Evolutionary conservation across 2,888 invertebrate genomes (phyloP).

Genomic region (Drosophila pegasa): DNA sequence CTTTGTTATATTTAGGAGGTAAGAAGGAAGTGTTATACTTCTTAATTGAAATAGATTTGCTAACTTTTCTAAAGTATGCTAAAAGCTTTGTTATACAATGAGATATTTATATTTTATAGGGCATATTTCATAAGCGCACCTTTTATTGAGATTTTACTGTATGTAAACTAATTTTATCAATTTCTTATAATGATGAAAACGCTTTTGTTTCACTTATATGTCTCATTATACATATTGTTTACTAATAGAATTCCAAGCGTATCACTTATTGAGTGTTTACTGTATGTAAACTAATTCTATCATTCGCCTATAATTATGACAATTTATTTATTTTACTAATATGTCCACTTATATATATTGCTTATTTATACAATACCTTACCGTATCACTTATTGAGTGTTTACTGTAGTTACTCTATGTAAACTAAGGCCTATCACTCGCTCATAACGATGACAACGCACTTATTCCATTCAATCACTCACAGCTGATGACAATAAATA

Average conservation of each 20-base stretch:
- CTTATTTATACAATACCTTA: background rate
- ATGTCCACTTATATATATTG: background rate
- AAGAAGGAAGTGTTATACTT: background rate
- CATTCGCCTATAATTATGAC: conserved; percentile 17
- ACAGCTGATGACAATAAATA: background rate
- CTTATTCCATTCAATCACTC: background rate
- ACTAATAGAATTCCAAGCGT: too few species aligned
- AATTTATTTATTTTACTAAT: background rate
- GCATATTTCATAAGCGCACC: too few species aligned
- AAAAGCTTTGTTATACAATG: background rate
- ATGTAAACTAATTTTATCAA: too few species aligned
- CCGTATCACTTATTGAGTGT: background rate
- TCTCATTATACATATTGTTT: background rate
- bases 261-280: background rate
- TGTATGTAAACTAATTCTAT: background rate
- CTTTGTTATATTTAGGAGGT: background rate
- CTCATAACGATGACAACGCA: conserved; percentile 15
- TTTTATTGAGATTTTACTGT: too few species aligned
- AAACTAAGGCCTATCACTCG: background rate
- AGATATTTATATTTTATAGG: too few species aligned
- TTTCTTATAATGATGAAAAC: too few species aligned
- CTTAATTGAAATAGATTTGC: too few species aligned
- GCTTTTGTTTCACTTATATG: too few species aligned
- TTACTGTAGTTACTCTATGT: background rate
- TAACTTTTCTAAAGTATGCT: background rate